Evolutionary conservation across 1,140 invertebrate genomes (phyloP).

Genomic region (Spodoptera frugiperda): DNA sequence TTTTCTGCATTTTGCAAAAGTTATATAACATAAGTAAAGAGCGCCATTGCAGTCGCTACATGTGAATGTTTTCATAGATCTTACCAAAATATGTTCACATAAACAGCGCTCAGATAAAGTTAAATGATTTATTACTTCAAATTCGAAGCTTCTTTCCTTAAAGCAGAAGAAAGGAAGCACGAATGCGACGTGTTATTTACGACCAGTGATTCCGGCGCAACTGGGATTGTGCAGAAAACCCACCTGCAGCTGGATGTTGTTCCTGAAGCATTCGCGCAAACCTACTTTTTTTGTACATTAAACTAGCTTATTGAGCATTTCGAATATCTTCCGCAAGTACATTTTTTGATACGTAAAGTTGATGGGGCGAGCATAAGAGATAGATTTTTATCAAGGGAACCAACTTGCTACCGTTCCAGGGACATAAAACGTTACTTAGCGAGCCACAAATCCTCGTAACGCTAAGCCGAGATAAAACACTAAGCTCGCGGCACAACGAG

Average conservation of each 20-base stretch:
- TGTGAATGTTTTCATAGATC: too few relatives aligned
- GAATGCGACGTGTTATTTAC: constrained; percentile 81
- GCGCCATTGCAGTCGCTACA: too few relatives aligned
- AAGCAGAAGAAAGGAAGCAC: constrained; percentile 75
- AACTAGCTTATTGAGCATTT: constrained; percentile 5
- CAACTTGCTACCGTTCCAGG: constrained; percentile 78
- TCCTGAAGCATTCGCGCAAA: constrained; percentile 17
- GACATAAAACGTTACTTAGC: constrained; percentile 85
- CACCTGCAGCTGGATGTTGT: constrained; percentile 54
- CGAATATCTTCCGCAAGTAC: background rate
- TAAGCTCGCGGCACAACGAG: constrained; percentile 78
- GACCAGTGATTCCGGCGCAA: constrained; percentile 78
- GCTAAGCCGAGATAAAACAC: constrained; percentile 85
- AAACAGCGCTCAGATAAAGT: constrained; percentile 52
- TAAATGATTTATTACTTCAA: constrained; percentile 62
- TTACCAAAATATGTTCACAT: constrained; percentile 22
- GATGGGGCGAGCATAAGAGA: constrained; percentile 65
- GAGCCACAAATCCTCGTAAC: constrained; percentile 86
- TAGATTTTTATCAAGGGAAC: constrained; percentile 81
- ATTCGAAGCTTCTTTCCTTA: constrained; percentile 66
- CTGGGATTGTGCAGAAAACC: constrained; percentile 62
- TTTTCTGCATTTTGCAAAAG: too few relatives aligned
- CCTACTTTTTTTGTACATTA: constrained; percentile 32
- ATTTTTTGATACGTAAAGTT: constrained; percentile 57
- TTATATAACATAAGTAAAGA: too few relatives aligned